Conservation (phyloP, 2,888 invertebrate species). For the Achlya flavicornis region DNA sequence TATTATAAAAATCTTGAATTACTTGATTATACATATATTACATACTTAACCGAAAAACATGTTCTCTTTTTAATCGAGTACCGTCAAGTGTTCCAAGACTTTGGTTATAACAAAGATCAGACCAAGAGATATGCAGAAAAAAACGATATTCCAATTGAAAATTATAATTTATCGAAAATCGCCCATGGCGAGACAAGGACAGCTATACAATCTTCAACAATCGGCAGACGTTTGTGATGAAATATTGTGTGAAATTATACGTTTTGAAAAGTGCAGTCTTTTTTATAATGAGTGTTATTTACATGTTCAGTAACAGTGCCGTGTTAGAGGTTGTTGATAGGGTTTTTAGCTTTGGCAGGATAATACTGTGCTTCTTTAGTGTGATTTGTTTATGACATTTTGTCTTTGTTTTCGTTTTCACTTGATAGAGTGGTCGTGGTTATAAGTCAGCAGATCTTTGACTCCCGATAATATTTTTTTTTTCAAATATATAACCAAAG, state of each 20-base stretch:
- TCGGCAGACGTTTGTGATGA: constrained; percentile 13
- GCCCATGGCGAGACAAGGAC: constrained; percentile 15
- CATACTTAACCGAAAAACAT: too few species aligned
- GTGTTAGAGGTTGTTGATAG: neutral
- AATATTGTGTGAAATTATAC: constrained; percentile 27
- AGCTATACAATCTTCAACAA: constrained; percentile 13
- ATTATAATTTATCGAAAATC: neutral
- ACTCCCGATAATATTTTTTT: too few species aligned
- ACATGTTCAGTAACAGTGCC: constrained; percentile 7
- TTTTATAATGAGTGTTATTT: constrained; percentile 21
- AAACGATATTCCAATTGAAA: neutral
- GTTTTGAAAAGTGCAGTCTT: constrained; percentile 15
- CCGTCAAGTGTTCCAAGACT: neutral
- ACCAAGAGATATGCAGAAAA: neutral
- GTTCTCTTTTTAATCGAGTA: neutral
- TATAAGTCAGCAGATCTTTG: too few species aligned
- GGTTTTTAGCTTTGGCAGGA: constrained; percentile 1
- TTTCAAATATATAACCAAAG: too few species aligned
- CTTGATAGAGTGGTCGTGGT: too few species aligned
- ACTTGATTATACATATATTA: too few species aligned
- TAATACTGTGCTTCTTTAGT: neutral
- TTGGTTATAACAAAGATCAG: neutral
- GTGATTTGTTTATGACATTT: neutral
- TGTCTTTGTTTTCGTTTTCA: too few species aligned
- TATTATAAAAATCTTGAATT: too few species aligned